These are phyloP conservation scores for Colius striatus DNA, from an alignment of 2,113 vertebrate genomes.

Conservation along the genomic window DNA sequence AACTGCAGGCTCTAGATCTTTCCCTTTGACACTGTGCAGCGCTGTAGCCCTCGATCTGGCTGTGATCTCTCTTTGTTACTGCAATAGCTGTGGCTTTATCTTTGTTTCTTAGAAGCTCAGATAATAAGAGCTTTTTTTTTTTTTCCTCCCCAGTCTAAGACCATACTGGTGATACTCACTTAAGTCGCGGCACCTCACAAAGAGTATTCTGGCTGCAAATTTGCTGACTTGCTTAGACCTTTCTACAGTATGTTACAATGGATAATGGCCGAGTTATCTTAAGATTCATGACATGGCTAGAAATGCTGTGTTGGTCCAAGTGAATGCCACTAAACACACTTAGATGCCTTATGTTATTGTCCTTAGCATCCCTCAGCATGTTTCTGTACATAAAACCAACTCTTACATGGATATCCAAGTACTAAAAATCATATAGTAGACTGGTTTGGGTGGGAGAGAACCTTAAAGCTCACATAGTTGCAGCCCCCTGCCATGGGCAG, in stretches of 20 bases:
- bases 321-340: accelerated
- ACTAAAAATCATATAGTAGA: too few species aligned
- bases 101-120: neutral
- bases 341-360: accelerated
- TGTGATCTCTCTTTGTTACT: neutral
- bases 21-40: accelerated
- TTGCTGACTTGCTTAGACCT: neutral
- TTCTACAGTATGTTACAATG: accelerated
- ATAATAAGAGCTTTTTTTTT: accelerated
- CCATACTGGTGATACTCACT: accelerated
- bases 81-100: accelerated
- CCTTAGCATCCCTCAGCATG: accelerated
- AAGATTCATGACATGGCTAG: accelerated
- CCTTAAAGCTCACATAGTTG: too few species aligned
- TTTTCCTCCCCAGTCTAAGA: neutral
- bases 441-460: too few species aligned
- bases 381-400: neutral
- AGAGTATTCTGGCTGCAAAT: neutral
- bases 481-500: too few species aligned
- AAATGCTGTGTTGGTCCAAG: too few species aligned
- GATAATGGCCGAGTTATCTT: neutral
- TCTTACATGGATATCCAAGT: accelerated
- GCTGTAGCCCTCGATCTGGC: accelerated
- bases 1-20: accelerated
- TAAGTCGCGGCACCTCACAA: accelerated